Conservation (phyloP, 1,140 invertebrate genomes). For the Homalodisca vitripennis region DNA sequence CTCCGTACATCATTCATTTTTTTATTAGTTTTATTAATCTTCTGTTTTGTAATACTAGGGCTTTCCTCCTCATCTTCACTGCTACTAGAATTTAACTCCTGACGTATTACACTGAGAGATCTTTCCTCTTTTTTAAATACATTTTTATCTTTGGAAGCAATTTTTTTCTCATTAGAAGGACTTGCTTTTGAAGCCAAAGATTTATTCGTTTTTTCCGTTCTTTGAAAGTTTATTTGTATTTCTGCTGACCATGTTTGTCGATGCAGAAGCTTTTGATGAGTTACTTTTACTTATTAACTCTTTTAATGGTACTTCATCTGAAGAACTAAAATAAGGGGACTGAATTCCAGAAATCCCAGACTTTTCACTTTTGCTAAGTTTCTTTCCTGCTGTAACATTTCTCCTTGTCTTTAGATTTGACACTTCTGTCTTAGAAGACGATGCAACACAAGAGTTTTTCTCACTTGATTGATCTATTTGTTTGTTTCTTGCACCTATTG, state of each 20-base stretch:
- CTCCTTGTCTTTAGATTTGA: slow-evolving; percentile 14
- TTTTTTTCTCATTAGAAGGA: no score
- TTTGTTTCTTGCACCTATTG: slow-evolving; percentile 30
- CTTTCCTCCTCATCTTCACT: slow-evolving; percentile 5
- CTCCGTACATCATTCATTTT: no score
- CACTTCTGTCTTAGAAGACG: background rate
- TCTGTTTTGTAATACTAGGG: slow-evolving; percentile 7
- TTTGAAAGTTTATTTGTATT: no score
- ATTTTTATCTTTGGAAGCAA: no score
- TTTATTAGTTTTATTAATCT: no score
- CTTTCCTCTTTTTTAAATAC: no score
- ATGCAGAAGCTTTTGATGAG: no score
- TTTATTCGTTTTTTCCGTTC: no score
- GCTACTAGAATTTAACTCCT: background rate
- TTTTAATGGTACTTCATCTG: slow-evolving; percentile 7
- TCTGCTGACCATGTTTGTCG: no score
- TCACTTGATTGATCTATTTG: background rate
- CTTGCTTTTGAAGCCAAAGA: no score
- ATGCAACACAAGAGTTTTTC: slow-evolving; percentile 28
- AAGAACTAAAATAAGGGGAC: slow-evolving; percentile 21
- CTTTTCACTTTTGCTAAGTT: slow-evolving; percentile 8
- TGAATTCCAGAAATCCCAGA: background rate
- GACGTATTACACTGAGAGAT: background rate
- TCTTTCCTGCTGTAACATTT: no score
- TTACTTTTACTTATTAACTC: slow-evolving; percentile 10